A percentile compares a stretch with the other conserved stretches of the same genome.
Evolutionary conservation across 2,797 vertebrate genomes (phyloP).

Genomic region (Moxostoma hubbsi): DNA sequence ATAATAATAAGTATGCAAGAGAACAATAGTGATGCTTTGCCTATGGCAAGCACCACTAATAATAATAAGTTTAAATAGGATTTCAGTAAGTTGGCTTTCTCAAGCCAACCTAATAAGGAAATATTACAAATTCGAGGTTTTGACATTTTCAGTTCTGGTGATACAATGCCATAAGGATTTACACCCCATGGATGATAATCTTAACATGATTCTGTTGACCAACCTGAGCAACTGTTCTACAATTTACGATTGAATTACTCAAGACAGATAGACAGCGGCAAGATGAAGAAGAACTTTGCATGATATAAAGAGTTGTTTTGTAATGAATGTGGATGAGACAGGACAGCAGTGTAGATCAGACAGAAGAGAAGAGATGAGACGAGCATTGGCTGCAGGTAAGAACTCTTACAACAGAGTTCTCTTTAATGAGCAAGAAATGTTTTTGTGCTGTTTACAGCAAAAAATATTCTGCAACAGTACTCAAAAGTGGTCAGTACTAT

Average conservation of each 20-base stretch:
- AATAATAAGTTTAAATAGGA: no score
- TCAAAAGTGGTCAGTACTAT: not conserved
- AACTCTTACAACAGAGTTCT: not conserved
- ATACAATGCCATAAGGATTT: no score
- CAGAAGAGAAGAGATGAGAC: conserved; percentile 19
- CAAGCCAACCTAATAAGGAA: no score
- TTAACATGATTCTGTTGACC: not conserved
- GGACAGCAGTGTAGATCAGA: not conserved
- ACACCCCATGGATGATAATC: not conserved
- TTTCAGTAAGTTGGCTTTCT: no score
- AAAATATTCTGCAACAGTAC: no score
- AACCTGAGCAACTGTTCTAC: not conserved
- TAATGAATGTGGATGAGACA: not conserved
- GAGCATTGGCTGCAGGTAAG: conserved; percentile 2
- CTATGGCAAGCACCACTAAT: no score
- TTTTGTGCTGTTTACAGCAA: no score
- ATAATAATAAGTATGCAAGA: no score
- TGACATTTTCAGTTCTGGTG: no score
- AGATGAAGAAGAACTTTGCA: not conserved
- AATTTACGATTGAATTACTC: not conserved
- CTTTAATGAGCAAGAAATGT: no score
- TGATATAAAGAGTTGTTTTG: not conserved
- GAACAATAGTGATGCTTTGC: no score
- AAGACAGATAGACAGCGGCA: not conserved
- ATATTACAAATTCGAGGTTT: no score